These are phyloP conservation scores for Anniella stebbinsi DNA, from an alignment of 2,797 vertebrate genomes.

Conservation along the genomic window DNA sequence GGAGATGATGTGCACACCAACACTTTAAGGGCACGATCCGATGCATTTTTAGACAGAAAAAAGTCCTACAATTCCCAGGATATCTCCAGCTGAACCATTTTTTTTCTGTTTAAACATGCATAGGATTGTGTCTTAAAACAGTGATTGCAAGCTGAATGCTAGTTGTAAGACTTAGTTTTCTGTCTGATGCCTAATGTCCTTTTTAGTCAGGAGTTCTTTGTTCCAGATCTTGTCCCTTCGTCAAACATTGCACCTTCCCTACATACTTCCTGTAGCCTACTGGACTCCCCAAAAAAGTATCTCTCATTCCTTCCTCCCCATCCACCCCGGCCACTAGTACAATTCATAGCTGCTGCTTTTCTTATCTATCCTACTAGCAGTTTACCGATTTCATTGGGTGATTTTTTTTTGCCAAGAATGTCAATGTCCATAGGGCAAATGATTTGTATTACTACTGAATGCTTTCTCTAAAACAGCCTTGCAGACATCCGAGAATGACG, in stretches of 20 bases:
- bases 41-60: no score
- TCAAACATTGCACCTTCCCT: not conserved
- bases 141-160: not conserved
- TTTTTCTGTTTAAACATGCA: no score
- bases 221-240: not conserved
- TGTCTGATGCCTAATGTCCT: not conserved
- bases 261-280: no score
- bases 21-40: no score
- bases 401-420: not conserved
- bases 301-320: not conserved
- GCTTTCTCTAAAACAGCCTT: constrained; percentile 5
- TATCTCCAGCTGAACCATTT: no score
- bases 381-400: not conserved
- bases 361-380: not conserved
- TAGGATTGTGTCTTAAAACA: no score
- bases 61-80: no score
- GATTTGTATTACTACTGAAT: not conserved
- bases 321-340: not conserved
- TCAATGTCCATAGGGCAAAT: not conserved
- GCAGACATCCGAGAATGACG: not conserved
- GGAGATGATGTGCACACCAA: not conserved
- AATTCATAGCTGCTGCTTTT: not conserved
- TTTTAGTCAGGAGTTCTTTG: not conserved
- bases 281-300: not conserved
- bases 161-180: not conserved